Evolutionary conservation across 1,140 invertebrate genomes (phyloP), one percentile per base, ranked within the genome.

Genomic region (Hycleus cichorii): DNA sequence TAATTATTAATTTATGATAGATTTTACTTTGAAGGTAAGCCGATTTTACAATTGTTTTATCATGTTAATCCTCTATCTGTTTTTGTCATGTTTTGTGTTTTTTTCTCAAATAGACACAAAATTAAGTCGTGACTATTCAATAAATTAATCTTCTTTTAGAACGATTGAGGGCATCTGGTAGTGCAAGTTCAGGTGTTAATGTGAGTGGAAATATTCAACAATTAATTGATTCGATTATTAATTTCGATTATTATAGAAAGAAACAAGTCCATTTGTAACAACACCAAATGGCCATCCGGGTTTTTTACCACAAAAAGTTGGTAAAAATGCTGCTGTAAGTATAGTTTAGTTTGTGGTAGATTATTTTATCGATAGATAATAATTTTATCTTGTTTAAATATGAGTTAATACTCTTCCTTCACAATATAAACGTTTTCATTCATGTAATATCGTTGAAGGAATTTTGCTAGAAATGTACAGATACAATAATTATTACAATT

Each of bases 251-350:
- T 75, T 76, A 27, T 67, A 83, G 80, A 86, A 86, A 77, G 84
- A 83, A 71, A 80, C 81, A 59, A 91, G 83, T 73, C 93, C 94
- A 39, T 97, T 97, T 75, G 79, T 93, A 39, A 83, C 87, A 64
- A 90, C 90, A 48, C 81, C 87, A 54, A 92, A 93, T 83, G 91
- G 93, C 18, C 92, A 97, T 78, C 91, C 93, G 40, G 86, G 87
- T 59, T 97, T 97, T 75, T 88, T 89, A 63, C 94, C 94, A 12
- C 92, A 95, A 68, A 96, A 95, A 81, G 85, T 93, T 65, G 91
- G 90, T 39, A 93, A 93, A 75, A 86, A 80, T 60, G 75, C 85
- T 59, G 77, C 80, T 49, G 87, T 88, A 76, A 82, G 81, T 80
- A 74, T 67, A 71, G 18, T 50, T 68, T 60, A 39, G 2, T 39